These are phyloP conservation scores for Chaetorhynchus papuensis DNA, from an alignment of 2,113 vertebrate species.

Conservation along the genomic window DNA sequence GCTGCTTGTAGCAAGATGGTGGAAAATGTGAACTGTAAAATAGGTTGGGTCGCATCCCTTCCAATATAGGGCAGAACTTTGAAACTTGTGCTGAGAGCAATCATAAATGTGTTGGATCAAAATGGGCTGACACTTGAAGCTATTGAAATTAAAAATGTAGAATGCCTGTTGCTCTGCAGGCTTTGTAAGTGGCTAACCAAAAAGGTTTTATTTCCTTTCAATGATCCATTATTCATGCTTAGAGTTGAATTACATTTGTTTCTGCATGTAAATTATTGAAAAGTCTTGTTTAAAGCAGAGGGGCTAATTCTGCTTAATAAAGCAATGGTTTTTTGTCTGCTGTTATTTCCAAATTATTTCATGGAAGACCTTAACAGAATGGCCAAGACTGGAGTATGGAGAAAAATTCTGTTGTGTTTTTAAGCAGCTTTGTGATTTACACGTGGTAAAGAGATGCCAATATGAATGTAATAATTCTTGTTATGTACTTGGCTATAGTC, in stretches of 20 bases:
- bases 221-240: constrained; percentile 28
- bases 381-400: not conserved
- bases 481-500: not conserved
- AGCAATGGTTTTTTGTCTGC: not conserved
- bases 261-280: constrained; percentile 25
- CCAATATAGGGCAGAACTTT: not conserved
- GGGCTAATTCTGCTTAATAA: not conserved
- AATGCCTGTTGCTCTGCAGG: not conserved
- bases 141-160: not conserved
- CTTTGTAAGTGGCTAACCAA: not conserved
- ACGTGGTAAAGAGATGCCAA: not conserved
- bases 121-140: not conserved
- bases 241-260: not conserved
- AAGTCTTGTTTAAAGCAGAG: not conserved
- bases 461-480: not conserved
- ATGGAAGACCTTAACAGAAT: not conserved
- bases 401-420: not conserved
- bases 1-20: not conserved
- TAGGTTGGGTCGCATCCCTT: not conserved
- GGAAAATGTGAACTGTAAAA: not conserved
- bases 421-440: not conserved
- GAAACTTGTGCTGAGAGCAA: not conserved
- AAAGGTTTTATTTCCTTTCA: constrained; percentile 11
- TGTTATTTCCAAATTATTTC: not conserved
- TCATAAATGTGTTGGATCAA: not conserved